Conservation (phyloP, 2,888 invertebrate genomes). For the Antheraea yamamai region DNA sequence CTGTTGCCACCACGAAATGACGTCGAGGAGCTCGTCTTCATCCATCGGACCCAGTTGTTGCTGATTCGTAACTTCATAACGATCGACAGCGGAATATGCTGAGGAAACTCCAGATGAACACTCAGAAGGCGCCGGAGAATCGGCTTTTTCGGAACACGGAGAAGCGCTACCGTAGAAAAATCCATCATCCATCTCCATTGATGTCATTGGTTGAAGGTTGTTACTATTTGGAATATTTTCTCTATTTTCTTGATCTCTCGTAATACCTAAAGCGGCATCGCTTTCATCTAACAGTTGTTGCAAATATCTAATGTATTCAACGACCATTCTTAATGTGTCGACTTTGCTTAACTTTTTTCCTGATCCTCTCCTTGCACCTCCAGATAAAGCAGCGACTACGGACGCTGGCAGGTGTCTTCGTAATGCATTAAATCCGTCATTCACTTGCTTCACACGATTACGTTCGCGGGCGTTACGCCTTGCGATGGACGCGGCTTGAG, state of each 20-base stretch:
- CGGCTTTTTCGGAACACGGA: conserved; percentile 86
- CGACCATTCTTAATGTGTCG: conserved; percentile 93
- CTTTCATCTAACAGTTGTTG: conserved; percentile 90
- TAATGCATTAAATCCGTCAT: conserved; percentile 94
- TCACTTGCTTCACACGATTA: conserved; percentile 97
- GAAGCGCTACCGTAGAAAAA: conserved; percentile 77
- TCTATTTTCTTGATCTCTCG: conserved; percentile 71
- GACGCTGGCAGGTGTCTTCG: conserved; percentile 93
- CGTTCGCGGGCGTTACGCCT: conserved; percentile 96
- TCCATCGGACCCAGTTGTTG: conserved; percentile 88
- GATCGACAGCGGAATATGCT: conserved; percentile 70
- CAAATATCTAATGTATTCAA: conserved; percentile 94
- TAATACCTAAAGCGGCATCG: conserved; percentile 82
- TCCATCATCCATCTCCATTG: conserved; percentile 75
- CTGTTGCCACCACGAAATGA: conserved; percentile 92
- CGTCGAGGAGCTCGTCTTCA: conserved; percentile 93
- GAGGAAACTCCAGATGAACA: conserved; percentile 84
- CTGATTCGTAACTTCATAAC: conserved; percentile 70
- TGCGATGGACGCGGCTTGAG: conserved; percentile 93
- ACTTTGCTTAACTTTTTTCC: conserved; percentile 94
- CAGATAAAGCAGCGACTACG: conserved; percentile 86
- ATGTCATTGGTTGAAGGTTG: conserved; percentile 66
- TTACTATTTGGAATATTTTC: conserved; percentile 71
- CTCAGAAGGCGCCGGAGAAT: conserved; percentile 88
- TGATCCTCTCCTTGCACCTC: conserved; percentile 86